Evolutionary conservation across 2,888 invertebrate genomes (phyloP), one percentile per base, ranked within the genome.

Genomic region (Tenthredo mesomela): DNA sequence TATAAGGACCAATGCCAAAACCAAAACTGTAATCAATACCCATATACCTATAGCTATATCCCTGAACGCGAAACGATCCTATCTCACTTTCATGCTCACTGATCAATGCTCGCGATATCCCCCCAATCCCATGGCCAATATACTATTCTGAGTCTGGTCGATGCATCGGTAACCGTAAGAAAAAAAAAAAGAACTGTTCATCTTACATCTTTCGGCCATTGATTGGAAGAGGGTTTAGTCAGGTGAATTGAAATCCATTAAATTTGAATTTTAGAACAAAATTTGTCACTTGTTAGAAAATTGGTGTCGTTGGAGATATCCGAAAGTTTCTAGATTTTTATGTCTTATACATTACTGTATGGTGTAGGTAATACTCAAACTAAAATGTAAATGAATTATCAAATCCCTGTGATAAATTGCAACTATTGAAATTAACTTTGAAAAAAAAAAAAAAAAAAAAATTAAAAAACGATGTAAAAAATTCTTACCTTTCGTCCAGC

Each of bases 401-500:
- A 47, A 47, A 47, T 47, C 15, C 0, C 4, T 3, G 47, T 47
- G 15, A 0, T 15, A 47, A 47, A 15, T 15, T 47, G 12, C 15
- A 15, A 47, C 12, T 15, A 15, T 12, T 47, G 47, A 47, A 47
- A 47, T 47, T 47, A 3, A 2, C 12, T 43, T 43, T 43, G 12
- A 43, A 43, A 15, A 47, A 43, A 10, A 37, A 2, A 15, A 47
- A 40, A 40, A 37, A 7, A 43, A 43, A 12, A 43, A 40, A 9
- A 37, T 1, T 2, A 33, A 33, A 33, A 70, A 18, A 70, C 43
- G 21, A 25, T 18, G 12, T 54, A n/a, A 15, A 50, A 77, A 50
- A 83, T n/a, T 37, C 93, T 94, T 93, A 99, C 99, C 97, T 98
- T 98, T 93, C 99, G 95, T 80, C 99, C 99, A 82, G 98, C 98